phyloP scores from a whole-genome alignment of 2,113 vertebrate species.

The Osmerus eperlanus region DNA sequence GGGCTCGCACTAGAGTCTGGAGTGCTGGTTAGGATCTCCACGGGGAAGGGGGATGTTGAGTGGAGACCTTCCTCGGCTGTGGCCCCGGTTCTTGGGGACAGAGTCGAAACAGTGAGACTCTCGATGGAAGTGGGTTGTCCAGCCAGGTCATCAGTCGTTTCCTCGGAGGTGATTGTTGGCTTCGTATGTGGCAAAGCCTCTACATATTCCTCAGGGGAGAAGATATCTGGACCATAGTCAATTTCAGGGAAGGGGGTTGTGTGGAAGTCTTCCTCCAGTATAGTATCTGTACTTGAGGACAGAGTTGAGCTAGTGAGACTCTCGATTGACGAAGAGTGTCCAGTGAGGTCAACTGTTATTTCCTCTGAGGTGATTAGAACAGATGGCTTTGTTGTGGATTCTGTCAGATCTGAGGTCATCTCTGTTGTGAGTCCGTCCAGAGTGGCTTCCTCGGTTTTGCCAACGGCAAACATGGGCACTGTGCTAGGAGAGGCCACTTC shows the following conservation, averaged over 20 bases:
- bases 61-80: neutral
- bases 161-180: too few relatives aligned
- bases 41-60: too few relatives aligned
- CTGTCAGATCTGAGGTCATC: constrained; percentile 24
- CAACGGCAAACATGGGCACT: constrained; percentile 59
- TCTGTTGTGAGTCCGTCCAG: constrained; percentile 29
- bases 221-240: constrained; percentile 12
- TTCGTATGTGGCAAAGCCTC: constrained; percentile 27
- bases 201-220: constrained; percentile 2
- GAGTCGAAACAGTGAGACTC: neutral
- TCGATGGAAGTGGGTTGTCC: neutral
- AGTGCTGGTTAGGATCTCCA: too few relatives aligned
- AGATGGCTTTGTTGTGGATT: constrained; percentile 27
- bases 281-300: constrained; percentile 1
- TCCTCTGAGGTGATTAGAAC: constrained; percentile 21
- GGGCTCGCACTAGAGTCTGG: too few relatives aligned
- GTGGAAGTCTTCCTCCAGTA: constrained; percentile 15
- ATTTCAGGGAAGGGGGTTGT: constrained; percentile 25
- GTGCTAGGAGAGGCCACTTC: constrained; percentile 49
- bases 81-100: constrained; percentile 2
- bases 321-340: constrained; percentile 17
- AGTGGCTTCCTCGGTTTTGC: constrained; percentile 64
- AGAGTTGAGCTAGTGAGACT: neutral
- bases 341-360: neutral
- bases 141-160: too few relatives aligned